Base-by-base conservation (phyloP, 2,888 invertebrate genomes). In the Lordiphosa fenestrarum region DNA sequence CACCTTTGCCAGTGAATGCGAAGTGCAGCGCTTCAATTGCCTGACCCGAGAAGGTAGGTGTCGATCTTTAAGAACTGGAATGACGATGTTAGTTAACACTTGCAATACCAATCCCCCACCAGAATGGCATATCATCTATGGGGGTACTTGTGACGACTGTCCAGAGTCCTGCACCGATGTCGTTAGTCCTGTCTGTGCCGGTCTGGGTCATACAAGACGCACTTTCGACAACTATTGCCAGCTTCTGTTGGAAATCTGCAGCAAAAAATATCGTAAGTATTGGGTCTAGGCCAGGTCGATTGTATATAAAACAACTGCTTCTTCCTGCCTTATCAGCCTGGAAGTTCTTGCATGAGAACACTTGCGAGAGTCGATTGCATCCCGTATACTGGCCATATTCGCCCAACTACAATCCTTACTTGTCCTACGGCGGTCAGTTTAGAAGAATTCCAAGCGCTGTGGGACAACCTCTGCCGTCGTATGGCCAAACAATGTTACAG, bases 111-210 rank as follows among this genome's bases (percentile, higher is more conserved):
- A 19, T 6, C 1, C 23, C 6, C 3, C 13, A 13, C 3, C 33
- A 62, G 62, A 40, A 6, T 63, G 65, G 65, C 30, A 39, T 13
- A 49, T 63, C 37, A 65, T 63, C n/a, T 49, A 63, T 7, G 40
- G 33, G 3, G 49, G 49, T 4, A 23, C 46, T 0, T 63, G 62
- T 30, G 57, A 56, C n/a, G 46, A 56, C 5, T 63, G 65, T 6
- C 62, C 62, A 9, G 36, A 50, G 0, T 23, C 48, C 5, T 63
- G 62, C n/a, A 21, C 39, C 6, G 40, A 63, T n/a, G 46, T 40
- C 10, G 15, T 21, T 2, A 49, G 6, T 12, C 54, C 42, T 0
- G 49, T 63, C 10, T 63, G 62, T 19, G 62, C 57, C 1, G 42
- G 30, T 10, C 19, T 50, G 6, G 39, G 19, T 13, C 36, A 49